phyloP scores from a whole-genome alignment of 2,888 invertebrate species.

The Drosophila rellima region DNA sequence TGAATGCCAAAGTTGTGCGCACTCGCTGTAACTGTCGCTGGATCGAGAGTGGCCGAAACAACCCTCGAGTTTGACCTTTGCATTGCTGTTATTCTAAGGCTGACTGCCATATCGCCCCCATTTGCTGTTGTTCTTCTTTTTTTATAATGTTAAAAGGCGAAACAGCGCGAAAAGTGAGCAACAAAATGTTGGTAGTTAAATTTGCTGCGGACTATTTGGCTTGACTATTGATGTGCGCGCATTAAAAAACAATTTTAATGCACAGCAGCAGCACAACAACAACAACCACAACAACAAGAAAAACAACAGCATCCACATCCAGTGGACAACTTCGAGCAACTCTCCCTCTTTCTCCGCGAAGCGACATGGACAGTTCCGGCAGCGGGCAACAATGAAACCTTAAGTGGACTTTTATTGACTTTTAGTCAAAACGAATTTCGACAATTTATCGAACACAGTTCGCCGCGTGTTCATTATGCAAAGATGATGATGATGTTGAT shows the following conservation, averaged over 20 bases:
- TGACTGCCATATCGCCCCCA: conserved; percentile 4
- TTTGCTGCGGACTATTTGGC: conserved; percentile 79
- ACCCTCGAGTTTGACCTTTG: conserved; percentile 8
- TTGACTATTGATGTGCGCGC: conserved; percentile 80
- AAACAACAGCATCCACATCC: conserved; percentile 35
- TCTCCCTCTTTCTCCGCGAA: neutral
- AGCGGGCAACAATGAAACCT: conserved; percentile 76
- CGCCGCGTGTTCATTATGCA: conserved; percentile 76
- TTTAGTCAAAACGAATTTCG: conserved; percentile 81
- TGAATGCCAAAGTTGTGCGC: conserved; percentile 22
- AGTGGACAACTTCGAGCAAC: conserved; percentile 44
- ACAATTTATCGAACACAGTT: conserved; percentile 78
- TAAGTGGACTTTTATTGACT: conserved; percentile 81
- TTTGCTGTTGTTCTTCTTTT: conserved; percentile 11
- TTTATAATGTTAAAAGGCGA: conserved; percentile 35
- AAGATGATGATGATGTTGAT: conserved; percentile 32
- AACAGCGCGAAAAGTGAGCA: conserved; percentile 61
- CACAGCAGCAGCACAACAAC: conserved; percentile 46
- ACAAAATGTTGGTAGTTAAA: conserved; percentile 73
- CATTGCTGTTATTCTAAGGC: neutral
- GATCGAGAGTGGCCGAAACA: conserved; percentile 15
- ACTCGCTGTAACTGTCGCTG: conserved; percentile 33
- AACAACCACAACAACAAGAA: conserved; percentile 30
- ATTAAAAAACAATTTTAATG: conserved; percentile 81
- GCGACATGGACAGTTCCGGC: conserved; percentile 41